Conservation (phyloP, 2,797 vertebrate species). For the Xenentodon cancila region DNA sequence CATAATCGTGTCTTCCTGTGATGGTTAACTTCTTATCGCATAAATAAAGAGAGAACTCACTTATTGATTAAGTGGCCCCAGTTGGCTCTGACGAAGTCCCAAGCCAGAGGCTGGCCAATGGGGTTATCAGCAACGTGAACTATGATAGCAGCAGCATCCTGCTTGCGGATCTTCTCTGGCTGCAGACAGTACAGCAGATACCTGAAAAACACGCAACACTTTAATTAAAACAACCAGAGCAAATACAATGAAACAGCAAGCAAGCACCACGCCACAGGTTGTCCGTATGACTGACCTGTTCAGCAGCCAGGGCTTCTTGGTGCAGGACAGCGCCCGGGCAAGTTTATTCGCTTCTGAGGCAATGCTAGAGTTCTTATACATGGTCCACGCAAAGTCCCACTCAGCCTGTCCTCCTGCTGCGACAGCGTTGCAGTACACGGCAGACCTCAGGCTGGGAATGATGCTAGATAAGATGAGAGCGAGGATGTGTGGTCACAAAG, state of each 20-base stretch:
- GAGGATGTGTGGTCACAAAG: neutral
- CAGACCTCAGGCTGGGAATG: slow-evolving; percentile 81
- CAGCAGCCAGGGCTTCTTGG: slow-evolving; percentile 84
- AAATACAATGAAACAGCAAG: too few relatives aligned
- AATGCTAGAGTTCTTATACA: slow-evolving; percentile 70
- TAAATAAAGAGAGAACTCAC: slow-evolving; percentile 77
- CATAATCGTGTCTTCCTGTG: too few relatives aligned
- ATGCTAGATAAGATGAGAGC: slow-evolving; percentile 76
- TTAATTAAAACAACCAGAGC: too few relatives aligned
- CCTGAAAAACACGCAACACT: slow-evolving; percentile 69
- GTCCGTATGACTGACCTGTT: slow-evolving; percentile 78
- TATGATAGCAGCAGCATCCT: slow-evolving; percentile 83
- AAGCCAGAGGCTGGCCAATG: slow-evolving; percentile 85
- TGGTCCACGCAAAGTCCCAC: slow-evolving; percentile 89
- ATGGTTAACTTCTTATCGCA: too few relatives aligned
- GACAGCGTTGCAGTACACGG: slow-evolving; percentile 89
- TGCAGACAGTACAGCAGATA: slow-evolving; percentile 86
- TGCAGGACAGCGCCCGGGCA: slow-evolving; percentile 85
- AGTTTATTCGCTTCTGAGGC: slow-evolving; percentile 87
- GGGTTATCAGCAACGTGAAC: slow-evolving; percentile 81
- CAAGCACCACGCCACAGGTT: too few relatives aligned
- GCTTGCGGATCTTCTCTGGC: slow-evolving; percentile 83
- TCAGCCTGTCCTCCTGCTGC: slow-evolving; percentile 75
- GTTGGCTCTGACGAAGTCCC: slow-evolving; percentile 88
- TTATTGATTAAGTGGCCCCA: slow-evolving; percentile 80